Evolutionary conservation across 1,140 invertebrate species (phyloP).

Genomic region (Zaprionus camerounensis): DNA sequence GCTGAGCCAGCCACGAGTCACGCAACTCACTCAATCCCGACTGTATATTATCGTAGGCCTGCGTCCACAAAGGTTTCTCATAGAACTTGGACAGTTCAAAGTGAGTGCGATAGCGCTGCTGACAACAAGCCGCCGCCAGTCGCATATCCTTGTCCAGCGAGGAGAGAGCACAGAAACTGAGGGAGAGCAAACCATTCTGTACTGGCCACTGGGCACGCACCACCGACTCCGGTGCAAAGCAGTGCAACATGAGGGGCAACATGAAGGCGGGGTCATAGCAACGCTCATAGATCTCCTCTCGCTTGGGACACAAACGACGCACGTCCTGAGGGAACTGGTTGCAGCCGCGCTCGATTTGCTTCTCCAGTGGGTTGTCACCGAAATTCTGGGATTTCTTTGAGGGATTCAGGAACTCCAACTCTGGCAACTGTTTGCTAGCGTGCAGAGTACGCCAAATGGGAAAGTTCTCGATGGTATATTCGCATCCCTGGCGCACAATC

Average conservation of each 20-base stretch:
- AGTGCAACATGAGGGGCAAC: slow-evolving; percentile 87
- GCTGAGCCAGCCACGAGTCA: slow-evolving; percentile 69
- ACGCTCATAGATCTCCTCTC: slow-evolving; percentile 66
- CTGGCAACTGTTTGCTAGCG: slow-evolving; percentile 66
- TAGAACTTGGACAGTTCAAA: slow-evolving; percentile 83
- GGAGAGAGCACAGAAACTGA: slow-evolving; percentile 86
- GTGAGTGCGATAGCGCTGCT: slow-evolving; percentile 87
- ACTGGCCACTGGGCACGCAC: slow-evolving; percentile 87
- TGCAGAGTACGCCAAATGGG: slow-evolving; percentile 85
- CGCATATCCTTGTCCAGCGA: slow-evolving; percentile 86
- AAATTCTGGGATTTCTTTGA: slow-evolving; percentile 39
- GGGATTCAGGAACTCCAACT: slow-evolving; percentile 59
- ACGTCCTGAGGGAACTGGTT: slow-evolving; percentile 48
- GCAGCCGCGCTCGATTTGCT: slow-evolving; percentile 58
- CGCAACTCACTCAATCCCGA: slow-evolving; percentile 84
- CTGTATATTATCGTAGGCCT: slow-evolving; percentile 85
- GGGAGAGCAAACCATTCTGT: slow-evolving; percentile 86
- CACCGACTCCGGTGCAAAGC: slow-evolving; percentile 86
- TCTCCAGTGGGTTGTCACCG: slow-evolving; percentile 69
- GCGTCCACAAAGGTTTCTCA: slow-evolving; percentile 84
- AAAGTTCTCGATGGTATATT: slow-evolving; percentile 89
- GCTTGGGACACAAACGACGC: slow-evolving; percentile 68
- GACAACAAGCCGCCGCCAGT: slow-evolving; percentile 86
- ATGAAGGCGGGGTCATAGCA: slow-evolving; percentile 90
- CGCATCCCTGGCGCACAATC: slow-evolving; percentile 87